Evolutionary conservation across 2,113 vertebrate genomes (phyloP).

Genomic region (Damaliscus lunatus): DNA sequence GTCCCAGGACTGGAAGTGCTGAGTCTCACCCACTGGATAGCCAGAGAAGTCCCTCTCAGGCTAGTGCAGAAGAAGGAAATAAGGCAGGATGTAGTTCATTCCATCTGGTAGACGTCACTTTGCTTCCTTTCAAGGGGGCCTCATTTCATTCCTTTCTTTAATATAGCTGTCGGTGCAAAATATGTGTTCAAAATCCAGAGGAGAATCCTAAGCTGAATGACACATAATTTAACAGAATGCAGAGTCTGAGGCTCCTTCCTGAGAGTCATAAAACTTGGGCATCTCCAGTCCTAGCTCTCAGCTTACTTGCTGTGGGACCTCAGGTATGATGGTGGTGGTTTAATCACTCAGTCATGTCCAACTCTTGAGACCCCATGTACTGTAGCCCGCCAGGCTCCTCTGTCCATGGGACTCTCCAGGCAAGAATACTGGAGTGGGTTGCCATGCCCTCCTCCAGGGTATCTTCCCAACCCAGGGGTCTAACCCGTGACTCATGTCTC

Average conservation of each 20-base stretch:
- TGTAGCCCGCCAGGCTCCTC: neutral
- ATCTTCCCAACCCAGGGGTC: neutral
- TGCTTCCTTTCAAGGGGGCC: neutral
- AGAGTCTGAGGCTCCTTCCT: neutral
- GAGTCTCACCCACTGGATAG: neutral
- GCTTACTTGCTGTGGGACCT: neutral
- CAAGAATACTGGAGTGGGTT: neutral
- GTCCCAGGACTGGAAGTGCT: neutral
- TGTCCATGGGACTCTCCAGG: neutral
- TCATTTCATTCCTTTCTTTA: neutral
- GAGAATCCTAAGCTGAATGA: neutral
- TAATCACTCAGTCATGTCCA: neutral
- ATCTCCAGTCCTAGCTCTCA: neutral
- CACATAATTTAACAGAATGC: neutral
- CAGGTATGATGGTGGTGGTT: neutral
- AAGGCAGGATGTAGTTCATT: neutral
- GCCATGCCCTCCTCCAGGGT: neutral
- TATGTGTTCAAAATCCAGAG: neutral
- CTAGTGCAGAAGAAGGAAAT: fast-evolving
- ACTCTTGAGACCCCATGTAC: neutral
- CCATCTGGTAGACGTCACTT: neutral
- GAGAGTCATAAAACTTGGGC: neutral
- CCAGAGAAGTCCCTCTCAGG: neutral
- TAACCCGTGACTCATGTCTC: neutral
- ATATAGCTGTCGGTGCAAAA: neutral